A percentile compares a stretch with the other conserved stretches of the same genome.
Evolutionary conservation across 2,113 vertebrate genomes (phyloP).

Genomic region (Electrona antarctica): DNA sequence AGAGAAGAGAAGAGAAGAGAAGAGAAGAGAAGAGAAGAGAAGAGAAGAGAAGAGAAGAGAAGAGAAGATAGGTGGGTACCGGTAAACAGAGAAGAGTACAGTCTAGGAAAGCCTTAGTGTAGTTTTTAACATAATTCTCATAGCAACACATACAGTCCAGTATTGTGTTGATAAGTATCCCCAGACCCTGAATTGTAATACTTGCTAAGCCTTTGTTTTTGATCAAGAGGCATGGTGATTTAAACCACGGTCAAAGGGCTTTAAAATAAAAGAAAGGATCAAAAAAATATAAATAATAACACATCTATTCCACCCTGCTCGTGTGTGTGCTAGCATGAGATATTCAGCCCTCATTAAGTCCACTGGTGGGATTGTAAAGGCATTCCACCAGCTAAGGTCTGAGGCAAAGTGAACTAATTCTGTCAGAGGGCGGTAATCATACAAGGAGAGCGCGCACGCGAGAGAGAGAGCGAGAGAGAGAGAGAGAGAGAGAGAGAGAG

Average conservation of each 20-base stretch:
- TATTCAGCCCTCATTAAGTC: slow-evolving; percentile 47
- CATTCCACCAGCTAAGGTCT: slow-evolving; percentile 39
- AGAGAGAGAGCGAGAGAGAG: background rate
- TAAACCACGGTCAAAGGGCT: background rate
- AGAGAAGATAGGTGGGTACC: background rate
- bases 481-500: slow-evolving; percentile 16
- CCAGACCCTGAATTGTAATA: no score
- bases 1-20: background rate
- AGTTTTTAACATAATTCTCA: no score
- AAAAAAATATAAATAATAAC: slow-evolving; percentile 11
- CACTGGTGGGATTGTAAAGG: slow-evolving; percentile 33
- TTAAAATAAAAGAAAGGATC: background rate
- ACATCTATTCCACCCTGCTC: slow-evolving; percentile 19
- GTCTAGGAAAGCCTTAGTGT: background rate
- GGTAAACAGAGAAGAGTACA: background rate
- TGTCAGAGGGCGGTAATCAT: slow-evolving; percentile 18
- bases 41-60: background rate
- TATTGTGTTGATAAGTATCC: no score
- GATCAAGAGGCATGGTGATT: no score
- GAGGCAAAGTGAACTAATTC: slow-evolving; percentile 41
- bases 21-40: background rate
- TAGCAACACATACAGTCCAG: no score
- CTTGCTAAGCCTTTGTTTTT: no score
- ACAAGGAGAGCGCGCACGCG: background rate
- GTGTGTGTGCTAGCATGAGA: slow-evolving; percentile 9